A percentile compares a stretch with the other conserved stretches of the same genome.
phyloP scores from a whole-genome alignment of 2,113 vertebrate species.

The Corythaixoides concolor region DNA sequence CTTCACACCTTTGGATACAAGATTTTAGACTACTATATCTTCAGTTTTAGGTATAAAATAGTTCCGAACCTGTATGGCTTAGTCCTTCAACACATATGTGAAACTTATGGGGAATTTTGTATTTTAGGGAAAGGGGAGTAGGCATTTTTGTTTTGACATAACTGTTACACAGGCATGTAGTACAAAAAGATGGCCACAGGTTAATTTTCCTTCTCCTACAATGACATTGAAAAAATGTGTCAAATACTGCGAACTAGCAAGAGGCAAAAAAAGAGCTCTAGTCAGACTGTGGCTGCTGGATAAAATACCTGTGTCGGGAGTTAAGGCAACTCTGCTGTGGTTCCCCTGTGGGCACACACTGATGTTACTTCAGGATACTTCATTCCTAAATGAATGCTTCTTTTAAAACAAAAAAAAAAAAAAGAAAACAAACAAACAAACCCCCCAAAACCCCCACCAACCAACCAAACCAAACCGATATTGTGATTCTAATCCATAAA shows the following conservation, averaged over 20 bases:
- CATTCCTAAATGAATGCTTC: not conserved
- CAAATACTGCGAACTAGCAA: not conserved
- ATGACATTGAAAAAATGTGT: too few species aligned
- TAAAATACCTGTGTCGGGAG: fast-evolving
- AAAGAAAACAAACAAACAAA: too few species aligned
- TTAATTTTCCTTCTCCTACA: not conserved
- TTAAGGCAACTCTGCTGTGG: not conserved
- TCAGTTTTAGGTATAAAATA: not conserved
- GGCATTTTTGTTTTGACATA: not conserved
- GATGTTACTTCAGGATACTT: not conserved
- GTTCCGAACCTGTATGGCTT: not conserved
- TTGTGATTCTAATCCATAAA: not conserved
- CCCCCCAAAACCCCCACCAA: too few species aligned
- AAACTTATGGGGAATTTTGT: not conserved
- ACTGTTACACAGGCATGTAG: not conserved
- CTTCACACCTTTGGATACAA: not conserved
- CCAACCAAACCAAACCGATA: not conserved
- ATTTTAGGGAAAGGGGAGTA: not conserved
- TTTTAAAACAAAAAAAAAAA: not conserved
- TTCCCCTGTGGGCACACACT: not conserved
- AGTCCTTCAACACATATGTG: not conserved
- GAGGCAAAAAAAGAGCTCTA: not conserved
- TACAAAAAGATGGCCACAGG: not conserved
- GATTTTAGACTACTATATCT: not conserved
- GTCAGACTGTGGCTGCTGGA: too few species aligned